These are phyloP conservation scores for Morone chrysops DNA, from an alignment of 2,113 vertebrate genomes.

Conservation along the genomic window DNA sequence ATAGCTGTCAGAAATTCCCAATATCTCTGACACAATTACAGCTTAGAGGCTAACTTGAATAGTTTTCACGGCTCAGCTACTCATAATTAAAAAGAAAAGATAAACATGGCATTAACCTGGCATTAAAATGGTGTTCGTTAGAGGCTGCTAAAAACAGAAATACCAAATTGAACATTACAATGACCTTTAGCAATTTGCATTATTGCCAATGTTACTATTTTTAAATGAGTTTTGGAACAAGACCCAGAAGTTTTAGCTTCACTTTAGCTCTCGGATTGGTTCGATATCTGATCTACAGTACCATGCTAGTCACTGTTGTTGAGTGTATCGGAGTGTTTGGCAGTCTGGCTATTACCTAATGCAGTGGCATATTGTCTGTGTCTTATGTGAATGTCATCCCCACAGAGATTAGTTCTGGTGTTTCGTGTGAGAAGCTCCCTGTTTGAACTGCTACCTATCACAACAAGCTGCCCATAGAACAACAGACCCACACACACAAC, in stretches of 20 bases:
- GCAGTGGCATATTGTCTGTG: conserved; percentile 50
- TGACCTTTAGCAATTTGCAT: not conserved
- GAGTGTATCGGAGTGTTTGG: conserved; percentile 11
- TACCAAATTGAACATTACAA: too few species aligned
- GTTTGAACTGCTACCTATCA: conserved; percentile 80
- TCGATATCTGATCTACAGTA: not conserved
- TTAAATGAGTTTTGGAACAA: not conserved
- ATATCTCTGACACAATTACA: too few species aligned
- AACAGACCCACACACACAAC: conserved; percentile 82
- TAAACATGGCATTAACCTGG: not conserved
- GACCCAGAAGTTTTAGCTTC: not conserved
- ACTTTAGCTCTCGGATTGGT: not conserved
- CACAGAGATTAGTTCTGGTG: conserved; percentile 74
- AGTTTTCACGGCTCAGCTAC: too few species aligned
- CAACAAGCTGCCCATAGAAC: conserved; percentile 79
- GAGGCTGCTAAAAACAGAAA: not conserved
- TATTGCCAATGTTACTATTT: not conserved
- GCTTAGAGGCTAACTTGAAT: too few species aligned
- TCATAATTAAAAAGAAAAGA: too few species aligned
- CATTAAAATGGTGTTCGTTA: not conserved
- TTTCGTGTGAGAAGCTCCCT: conserved; percentile 78
- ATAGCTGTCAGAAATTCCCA: too few species aligned
- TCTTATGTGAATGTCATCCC: conserved; percentile 77
- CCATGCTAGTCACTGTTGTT: not conserved
- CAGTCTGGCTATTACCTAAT: conserved; percentile 76